Conservation (phyloP, 2,888 invertebrate genomes). For the Trichogramma dendrolimi region DNA sequence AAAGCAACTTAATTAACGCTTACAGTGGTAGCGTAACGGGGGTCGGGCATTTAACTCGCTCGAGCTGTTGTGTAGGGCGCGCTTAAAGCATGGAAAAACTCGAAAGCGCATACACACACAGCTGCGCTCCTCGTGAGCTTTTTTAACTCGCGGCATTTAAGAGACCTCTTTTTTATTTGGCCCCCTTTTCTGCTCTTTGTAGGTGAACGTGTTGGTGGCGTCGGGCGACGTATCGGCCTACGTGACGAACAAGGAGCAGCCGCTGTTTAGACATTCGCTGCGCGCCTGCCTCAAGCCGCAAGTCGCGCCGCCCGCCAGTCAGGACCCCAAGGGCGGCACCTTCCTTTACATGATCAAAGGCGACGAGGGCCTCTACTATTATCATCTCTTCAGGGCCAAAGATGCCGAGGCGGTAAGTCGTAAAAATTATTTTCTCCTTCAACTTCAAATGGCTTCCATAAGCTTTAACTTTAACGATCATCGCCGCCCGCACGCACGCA, state of each 20-base stretch:
- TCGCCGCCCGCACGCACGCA: no score
- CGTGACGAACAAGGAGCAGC: constrained; percentile 40
- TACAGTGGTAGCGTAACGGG: no score
- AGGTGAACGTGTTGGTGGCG: constrained; percentile 71
- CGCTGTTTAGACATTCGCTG: constrained; percentile 46
- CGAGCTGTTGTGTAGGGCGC: neutral
- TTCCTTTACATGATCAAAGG: constrained; percentile 72
- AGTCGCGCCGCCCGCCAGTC: constrained; percentile 54
- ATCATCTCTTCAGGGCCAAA: constrained; percentile 68
- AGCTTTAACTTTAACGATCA: no score
- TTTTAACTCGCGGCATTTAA: no score
- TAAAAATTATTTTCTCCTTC: neutral
- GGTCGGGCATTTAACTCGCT: no score
- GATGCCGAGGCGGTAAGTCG: constrained; percentile 66
- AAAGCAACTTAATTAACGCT: no score
- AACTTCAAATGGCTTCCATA: neutral
- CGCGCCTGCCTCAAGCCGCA: constrained; percentile 41
- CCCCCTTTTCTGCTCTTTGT: constrained; percentile 39
- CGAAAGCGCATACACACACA: no score
- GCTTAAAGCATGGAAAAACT: neutral
- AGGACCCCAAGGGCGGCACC: constrained; percentile 57
- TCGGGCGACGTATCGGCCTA: constrained; percentile 56
- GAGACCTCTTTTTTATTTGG: no score
- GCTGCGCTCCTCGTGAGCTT: no score
- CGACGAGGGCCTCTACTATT: constrained; percentile 68